Evolutionary conservation across 2,888 invertebrate genomes (phyloP).

Genomic region (Phasia obesa): DNA sequence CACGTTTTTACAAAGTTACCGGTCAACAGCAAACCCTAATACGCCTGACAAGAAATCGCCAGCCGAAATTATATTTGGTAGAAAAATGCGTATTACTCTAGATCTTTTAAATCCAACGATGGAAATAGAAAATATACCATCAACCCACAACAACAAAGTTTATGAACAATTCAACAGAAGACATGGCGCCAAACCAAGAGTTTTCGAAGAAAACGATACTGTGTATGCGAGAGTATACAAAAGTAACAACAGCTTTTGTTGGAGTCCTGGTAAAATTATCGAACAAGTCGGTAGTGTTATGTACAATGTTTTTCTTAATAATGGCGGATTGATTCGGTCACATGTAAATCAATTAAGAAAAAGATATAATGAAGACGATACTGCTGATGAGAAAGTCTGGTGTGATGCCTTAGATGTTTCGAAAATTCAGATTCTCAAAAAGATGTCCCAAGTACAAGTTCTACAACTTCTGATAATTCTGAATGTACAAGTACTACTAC

Average conservation of each 20-base stretch:
- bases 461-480: constrained; percentile 14
- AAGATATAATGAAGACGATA: constrained; percentile 17
- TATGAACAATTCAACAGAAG: constrained; percentile 35
- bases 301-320: too few relatives aligned
- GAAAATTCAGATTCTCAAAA: constrained; percentile 7
- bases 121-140: too few relatives aligned
- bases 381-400: constrained; percentile 30
- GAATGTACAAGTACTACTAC: constrained; percentile 7
- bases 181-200: constrained; percentile 48
- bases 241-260: constrained; percentile 55
- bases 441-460: constrained; percentile 11
- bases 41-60: constrained; percentile 64
- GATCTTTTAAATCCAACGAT: constrained; percentile 59
- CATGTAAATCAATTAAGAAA: constrained; percentile 63
- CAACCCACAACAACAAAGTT: constrained; percentile 13
- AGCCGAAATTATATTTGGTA: constrained; percentile 68
- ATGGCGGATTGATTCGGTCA: constrained; percentile 50
- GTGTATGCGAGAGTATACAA: constrained; percentile 55
- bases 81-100: constrained; percentile 62
- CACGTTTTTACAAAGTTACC: constrained; percentile 66
- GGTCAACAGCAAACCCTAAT: constrained; percentile 69
- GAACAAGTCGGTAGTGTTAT: constrained; percentile 61
- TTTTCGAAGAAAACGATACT: constrained; percentile 47
- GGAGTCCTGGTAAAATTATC: constrained; percentile 54
- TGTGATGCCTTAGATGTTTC: constrained; percentile 21